A percentile compares a stretch with the other conserved stretches of the same genome.
These are phyloP conservation scores for Cassiopea andromeda DNA, from an alignment of 30 jellyfish, hydroid and myxozoan species.

Conservation along the genomic window DNA sequence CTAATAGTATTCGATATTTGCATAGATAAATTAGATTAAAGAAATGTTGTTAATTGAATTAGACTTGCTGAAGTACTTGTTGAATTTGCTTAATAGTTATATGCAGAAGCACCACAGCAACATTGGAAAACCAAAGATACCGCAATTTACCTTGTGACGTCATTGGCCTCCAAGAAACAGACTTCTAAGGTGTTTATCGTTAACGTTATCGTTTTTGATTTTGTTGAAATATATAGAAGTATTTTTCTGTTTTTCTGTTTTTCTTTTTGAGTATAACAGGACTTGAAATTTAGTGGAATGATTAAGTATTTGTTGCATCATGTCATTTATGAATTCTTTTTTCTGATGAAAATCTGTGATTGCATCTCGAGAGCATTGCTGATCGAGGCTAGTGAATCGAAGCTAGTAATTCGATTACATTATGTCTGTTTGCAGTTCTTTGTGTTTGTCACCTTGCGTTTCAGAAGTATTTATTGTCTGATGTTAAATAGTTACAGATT, in stretches of 20 bases:
- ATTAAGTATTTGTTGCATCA: no score
- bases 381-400: no score
- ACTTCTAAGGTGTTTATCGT: constrained; percentile 71
- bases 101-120: constrained; percentile 58
- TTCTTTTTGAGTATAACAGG: neutral
- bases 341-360: no score
- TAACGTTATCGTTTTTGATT: neutral
- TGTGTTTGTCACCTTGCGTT: no score
- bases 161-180: constrained; percentile 93
- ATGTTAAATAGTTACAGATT: no score
- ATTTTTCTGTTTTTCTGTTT: neutral
- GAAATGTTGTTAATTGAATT: neutral
- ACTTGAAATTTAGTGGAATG: no score
- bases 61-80: neutral
- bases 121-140: constrained; percentile 97
- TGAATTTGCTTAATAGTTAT: constrained; percentile 24
- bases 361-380: no score
- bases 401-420: no score
- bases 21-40: neutral
- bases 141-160: constrained; percentile 92
- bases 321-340: no score
- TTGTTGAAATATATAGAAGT: no score
- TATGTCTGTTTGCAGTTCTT: no score
- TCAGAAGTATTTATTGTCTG: no score
- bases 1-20: neutral